phyloP scores from a whole-genome alignment of 2,888 invertebrate species.

The Diarsia rubi region DNA sequence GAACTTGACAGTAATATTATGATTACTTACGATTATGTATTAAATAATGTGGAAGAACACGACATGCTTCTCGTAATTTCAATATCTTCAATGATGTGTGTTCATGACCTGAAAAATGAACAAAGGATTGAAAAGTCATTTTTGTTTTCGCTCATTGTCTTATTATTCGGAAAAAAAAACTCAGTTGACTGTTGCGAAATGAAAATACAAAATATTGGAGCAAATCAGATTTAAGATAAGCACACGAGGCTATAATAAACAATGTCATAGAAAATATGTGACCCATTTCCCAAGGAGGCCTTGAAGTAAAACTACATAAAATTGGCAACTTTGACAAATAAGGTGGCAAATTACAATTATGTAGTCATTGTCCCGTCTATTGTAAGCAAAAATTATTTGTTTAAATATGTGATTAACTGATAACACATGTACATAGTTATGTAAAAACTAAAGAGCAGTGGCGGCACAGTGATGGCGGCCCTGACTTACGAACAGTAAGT shows the following conservation, averaged over 20 bases:
- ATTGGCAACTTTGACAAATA: background rate
- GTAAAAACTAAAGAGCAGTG: too few species aligned
- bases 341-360: background rate
- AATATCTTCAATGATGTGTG: slow-evolving; percentile 3
- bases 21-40: slow-evolving; percentile 12
- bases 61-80: background rate
- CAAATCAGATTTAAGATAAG: background rate
- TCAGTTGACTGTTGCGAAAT: background rate
- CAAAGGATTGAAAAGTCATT: background rate
- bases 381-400: background rate
- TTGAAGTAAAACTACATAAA: background rate
- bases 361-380: background rate
- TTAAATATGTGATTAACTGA: too few species aligned
- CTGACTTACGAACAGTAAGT: too few species aligned
- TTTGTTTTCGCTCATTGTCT: background rate
- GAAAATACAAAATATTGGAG: background rate
- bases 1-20: slow-evolving; percentile 19
- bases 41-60: slow-evolving; percentile 16
- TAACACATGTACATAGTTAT: too few species aligned
- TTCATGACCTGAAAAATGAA: slow-evolving; percentile 5
- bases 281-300: background rate
- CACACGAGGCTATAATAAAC: background rate
- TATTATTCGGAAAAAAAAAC: background rate
- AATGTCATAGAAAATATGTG: background rate
- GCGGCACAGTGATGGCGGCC: too few species aligned